These are phyloP conservation scores for Neoascia interrupta DNA, from an alignment of 2,888 invertebrate genomes.

Conservation along the genomic window DNA sequence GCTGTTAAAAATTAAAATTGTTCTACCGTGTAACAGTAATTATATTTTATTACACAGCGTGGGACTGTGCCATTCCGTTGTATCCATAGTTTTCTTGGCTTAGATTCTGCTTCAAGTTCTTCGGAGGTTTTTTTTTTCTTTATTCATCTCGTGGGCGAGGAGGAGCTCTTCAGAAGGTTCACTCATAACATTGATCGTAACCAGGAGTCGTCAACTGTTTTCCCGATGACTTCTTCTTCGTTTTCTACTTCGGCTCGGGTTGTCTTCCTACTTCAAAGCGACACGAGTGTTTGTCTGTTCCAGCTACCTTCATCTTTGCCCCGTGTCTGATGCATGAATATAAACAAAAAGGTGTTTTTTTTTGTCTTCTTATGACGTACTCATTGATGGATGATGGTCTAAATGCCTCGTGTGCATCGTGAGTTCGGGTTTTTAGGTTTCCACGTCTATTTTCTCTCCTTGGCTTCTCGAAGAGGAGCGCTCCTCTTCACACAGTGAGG, in stretches of 20 bases:
- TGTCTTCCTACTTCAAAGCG: conserved; percentile 15
- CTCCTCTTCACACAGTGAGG: conserved; percentile 28
- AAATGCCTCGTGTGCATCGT: conserved; percentile 50
- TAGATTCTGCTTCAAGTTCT: conserved; percentile 6
- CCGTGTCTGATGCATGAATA: not conserved
- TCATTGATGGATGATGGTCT: conserved; percentile 53
- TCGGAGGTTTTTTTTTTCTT: too few species aligned
- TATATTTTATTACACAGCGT: conserved; percentile 41
- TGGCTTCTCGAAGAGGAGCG: conserved; percentile 8
- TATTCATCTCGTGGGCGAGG: conserved; percentile 22
- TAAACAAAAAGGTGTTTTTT: conserved; percentile 1
- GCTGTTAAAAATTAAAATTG: not conserved
- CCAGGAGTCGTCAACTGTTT: conserved; percentile 40
- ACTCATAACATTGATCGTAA: conserved; percentile 23
- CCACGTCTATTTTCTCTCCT: not conserved
- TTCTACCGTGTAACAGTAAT: conserved; percentile 39
- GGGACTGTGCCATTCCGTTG: conserved; percentile 15
- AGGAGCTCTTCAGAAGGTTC: conserved; percentile 31
- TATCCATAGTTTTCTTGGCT: conserved; percentile 12
- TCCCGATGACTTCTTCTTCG: conserved; percentile 15
- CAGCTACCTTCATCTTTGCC: conserved; percentile 13
- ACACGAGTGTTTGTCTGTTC: conserved; percentile 33
- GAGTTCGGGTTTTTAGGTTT: conserved; percentile 14
- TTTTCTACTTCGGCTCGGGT: too few species aligned
- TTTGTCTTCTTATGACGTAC: conserved; percentile 31